Percentiles rank a stretch among this genome's conserved stretches.
phyloP scores from a whole-genome alignment of 2,888 invertebrate genomes.

The Drosophila mettleri region DNA sequence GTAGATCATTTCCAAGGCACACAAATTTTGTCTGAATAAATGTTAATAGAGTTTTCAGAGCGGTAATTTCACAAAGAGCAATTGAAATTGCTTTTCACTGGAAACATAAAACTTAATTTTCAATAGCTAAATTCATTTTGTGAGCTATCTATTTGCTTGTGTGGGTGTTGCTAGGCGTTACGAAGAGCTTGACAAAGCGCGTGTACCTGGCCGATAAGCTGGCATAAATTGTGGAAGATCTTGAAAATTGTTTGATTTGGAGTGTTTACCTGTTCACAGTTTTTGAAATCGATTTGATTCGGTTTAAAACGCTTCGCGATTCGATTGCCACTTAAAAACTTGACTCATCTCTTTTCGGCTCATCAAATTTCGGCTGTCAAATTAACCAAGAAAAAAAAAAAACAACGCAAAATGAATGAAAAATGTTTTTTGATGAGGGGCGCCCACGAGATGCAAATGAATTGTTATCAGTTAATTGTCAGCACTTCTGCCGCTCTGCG shows the following conservation, averaged over 20 bases:
- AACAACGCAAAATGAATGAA: conserved; percentile 39
- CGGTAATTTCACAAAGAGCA: conserved; percentile 20
- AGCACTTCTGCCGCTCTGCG: neutral
- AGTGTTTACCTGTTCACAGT: conserved; percentile 46
- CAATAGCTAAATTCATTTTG: conserved; percentile 3
- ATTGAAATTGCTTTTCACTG: conserved; percentile 10
- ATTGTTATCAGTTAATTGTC: conserved; percentile 70
- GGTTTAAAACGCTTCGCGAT: conserved; percentile 21
- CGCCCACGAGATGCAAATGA: conserved; percentile 69
- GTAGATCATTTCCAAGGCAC: neutral
- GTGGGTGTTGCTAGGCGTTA: neutral
- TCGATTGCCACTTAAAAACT: conserved; percentile 49
- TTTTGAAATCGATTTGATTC: conserved; percentile 31
- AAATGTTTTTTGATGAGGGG: conserved; percentile 11
- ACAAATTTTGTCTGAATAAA: neutral
- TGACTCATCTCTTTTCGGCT: conserved; percentile 13
- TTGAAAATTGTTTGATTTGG: conserved; percentile 39
- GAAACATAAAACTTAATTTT: conserved; percentile 28
- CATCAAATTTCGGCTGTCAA: conserved; percentile 59
- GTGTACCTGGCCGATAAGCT: neutral
- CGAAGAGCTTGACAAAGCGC: conserved; percentile 1
- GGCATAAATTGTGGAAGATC: conserved; percentile 26
- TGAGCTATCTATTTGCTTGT: too few species aligned
- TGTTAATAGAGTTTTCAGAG: conserved; percentile 12
- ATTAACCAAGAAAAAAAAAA: conserved; percentile 59